Percentiles rank a stretch among this genome's conserved stretches.
These are phyloP conservation scores for Escarpia spicata DNA, from an alignment of 2,888 invertebrate genomes.

Conservation along the genomic window DNA sequence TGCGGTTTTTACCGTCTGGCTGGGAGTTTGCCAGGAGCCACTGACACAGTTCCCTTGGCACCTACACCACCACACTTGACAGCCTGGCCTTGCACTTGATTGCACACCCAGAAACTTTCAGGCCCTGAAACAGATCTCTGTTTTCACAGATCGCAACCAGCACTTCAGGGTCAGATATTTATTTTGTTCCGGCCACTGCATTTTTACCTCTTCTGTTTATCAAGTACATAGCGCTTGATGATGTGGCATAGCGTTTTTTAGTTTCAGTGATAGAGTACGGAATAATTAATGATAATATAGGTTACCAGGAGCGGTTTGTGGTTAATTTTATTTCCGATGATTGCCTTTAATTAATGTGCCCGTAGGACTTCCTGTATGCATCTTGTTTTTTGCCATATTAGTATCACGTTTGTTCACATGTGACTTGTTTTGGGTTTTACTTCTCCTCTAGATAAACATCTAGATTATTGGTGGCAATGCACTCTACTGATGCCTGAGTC, in stretches of 20 bases:
- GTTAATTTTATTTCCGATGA: slow-evolving; percentile 9
- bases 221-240: not conserved
- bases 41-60: slow-evolving; percentile 1
- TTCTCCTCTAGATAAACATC: not conserved
- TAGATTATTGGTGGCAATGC: not conserved
- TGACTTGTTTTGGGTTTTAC: not conserved
- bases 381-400: not conserved
- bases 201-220: not conserved
- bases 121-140: not conserved
- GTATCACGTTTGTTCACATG: not conserved
- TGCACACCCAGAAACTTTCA: not conserved
- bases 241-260: not conserved
- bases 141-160: not conserved
- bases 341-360: not conserved
- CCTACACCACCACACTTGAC: not conserved
- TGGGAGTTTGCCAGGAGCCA: not conserved
- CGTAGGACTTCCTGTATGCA: not conserved
- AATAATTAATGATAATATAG: not conserved
- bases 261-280: not conserved
- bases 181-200: not conserved
- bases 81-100: slow-evolving; percentile 8
- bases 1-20: slow-evolving; percentile 4
- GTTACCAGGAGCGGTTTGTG: not conserved
- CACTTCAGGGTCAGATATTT: not conserved
- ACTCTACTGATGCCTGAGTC: not conserved